phyloP scores from a whole-genome alignment of 2,113 vertebrate species.

The Spea multiplicata region DNA sequence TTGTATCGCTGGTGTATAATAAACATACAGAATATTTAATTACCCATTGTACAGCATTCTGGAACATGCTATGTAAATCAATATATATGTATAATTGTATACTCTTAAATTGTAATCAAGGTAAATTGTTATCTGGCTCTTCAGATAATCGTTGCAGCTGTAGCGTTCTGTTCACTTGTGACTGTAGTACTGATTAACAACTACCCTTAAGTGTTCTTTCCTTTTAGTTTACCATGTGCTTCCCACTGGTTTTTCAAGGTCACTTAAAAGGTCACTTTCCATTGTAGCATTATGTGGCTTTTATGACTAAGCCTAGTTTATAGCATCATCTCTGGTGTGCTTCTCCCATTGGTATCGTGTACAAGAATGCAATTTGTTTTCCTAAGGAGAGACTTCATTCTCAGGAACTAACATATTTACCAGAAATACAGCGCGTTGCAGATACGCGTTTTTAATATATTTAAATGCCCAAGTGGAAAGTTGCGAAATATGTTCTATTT shows the following conservation, averaged over 20 bases:
- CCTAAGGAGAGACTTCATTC: not conserved
- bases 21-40: too few relatives aligned
- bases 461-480: not conserved
- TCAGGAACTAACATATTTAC: not conserved
- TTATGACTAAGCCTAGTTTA: constrained; percentile 2
- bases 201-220: not conserved
- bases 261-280: not conserved
- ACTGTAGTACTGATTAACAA: constrained; percentile 3
- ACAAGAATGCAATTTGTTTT: not conserved
- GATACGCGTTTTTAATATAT: not conserved
- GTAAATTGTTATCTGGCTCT: too few relatives aligned
- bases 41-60: too few relatives aligned
- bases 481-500: not conserved
- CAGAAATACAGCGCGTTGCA: too few relatives aligned
- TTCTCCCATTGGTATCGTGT: not conserved
- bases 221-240: not conserved
- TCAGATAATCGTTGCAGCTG: too few relatives aligned
- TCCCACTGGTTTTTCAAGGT: not conserved
- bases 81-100: too few relatives aligned
- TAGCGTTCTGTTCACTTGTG: not conserved
- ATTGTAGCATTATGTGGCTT: not conserved
- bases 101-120: too few relatives aligned
- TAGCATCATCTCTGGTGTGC: not conserved
- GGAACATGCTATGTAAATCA: too few relatives aligned
- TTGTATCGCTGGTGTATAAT: too few relatives aligned